These are phyloP conservation scores for Agrochola lychnidis DNA, from an alignment of 2,888 invertebrate genomes.

Conservation along the genomic window DNA sequence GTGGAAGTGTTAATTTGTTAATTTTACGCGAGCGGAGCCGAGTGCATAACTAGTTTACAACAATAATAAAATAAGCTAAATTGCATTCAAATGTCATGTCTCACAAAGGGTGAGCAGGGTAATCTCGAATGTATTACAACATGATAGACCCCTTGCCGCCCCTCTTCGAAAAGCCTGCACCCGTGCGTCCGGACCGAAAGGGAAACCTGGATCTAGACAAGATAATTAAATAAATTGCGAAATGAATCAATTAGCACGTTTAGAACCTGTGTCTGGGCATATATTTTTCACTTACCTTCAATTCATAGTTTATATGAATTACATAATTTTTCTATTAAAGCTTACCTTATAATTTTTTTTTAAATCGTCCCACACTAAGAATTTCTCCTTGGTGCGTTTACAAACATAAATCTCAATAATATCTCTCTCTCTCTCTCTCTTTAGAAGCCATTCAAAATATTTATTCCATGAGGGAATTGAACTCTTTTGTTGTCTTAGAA, in stretches of 20 bases:
- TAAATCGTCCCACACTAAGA: not conserved
- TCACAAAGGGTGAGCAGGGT: not conserved
- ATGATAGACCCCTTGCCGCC: not conserved
- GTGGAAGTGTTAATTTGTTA: no score
- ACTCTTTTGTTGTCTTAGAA: not conserved
- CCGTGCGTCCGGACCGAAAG: slow-evolving; percentile 2
- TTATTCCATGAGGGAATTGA: not conserved
- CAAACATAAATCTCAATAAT: not conserved
- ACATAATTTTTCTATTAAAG: no score
- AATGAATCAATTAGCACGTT: not conserved
- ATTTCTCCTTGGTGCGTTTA: not conserved
- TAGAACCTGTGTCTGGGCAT: not conserved
- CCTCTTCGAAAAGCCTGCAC: not conserved
- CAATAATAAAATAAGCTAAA: no score
- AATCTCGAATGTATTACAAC: slow-evolving; percentile 16
- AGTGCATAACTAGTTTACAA: no score
- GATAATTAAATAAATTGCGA: not conserved
- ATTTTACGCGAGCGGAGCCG: no score
- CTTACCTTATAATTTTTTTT: not conserved
- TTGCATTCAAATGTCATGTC: no score
- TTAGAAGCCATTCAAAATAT: not conserved
- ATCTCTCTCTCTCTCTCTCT: not conserved
- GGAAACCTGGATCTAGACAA: slow-evolving; percentile 20
- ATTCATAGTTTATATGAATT: not conserved
- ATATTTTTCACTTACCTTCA: not conserved